Percentiles rank a stretch among this genome's conserved stretches.
phyloP scores from a whole-genome alignment of 2,113 vertebrate genomes.

The Bostrychus sinensis region DNA sequence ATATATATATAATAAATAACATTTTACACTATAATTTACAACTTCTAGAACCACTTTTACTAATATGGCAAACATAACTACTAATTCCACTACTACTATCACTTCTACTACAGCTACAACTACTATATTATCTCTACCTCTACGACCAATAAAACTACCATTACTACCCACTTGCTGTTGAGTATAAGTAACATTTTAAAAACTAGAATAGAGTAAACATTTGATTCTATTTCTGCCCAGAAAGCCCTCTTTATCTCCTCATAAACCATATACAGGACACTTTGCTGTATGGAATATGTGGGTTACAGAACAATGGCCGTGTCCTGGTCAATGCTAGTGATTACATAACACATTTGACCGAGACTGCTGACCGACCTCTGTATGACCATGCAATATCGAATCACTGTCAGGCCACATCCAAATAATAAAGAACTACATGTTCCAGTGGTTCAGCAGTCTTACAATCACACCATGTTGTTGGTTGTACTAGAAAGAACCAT shows the following conservation, averaged over 20 bases:
- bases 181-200: too few relatives aligned
- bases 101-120: too few relatives aligned
- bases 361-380: slow-evolving; percentile 29
- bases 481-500: neutral
- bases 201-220: too few relatives aligned
- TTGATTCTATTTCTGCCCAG: neutral
- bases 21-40: too few relatives aligned
- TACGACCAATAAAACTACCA: neutral
- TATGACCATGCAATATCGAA: slow-evolving; percentile 14
- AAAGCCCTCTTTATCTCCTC: neutral
- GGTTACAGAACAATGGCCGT: slow-evolving; percentile 12
- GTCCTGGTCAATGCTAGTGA: slow-evolving; percentile 30
- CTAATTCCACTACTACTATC: too few relatives aligned
- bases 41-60: too few relatives aligned
- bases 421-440: neutral
- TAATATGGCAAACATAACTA: too few relatives aligned
- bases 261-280: neutral
- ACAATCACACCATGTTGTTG: neutral
- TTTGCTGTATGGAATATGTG: neutral
- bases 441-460: neutral
- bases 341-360: slow-evolving; percentile 48
- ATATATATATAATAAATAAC: too few relatives aligned
- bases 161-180: neutral
- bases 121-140: too few relatives aligned
- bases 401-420: neutral